Conservation (phyloP, 2,888 invertebrate species). For the Agapetus fuscipes region DNA sequence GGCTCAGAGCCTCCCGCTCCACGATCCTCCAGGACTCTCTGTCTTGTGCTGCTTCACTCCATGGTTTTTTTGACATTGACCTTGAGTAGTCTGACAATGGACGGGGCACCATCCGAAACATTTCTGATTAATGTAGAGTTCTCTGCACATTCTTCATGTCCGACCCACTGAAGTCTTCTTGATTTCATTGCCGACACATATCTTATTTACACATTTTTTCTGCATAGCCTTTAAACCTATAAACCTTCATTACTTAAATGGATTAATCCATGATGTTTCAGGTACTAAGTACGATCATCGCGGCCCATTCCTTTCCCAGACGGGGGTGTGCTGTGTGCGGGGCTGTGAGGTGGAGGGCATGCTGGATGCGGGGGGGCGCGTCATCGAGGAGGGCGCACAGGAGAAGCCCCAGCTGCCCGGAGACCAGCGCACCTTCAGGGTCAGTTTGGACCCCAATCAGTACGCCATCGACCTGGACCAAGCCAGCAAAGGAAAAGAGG, state of each 20-base stretch:
- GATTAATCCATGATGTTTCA: too few relatives aligned
- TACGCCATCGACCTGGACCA: conserved; percentile 87
- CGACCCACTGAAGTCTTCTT: too few relatives aligned
- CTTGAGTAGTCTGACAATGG: too few relatives aligned
- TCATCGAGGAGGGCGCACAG: conserved; percentile 94
- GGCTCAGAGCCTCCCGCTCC: too few relatives aligned
- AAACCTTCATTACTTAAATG: too few relatives aligned
- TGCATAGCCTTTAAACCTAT: too few relatives aligned
- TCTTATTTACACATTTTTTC: too few relatives aligned
- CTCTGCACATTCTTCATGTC: too few relatives aligned
- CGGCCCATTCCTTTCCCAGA: conserved; percentile 84
- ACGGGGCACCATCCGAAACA: too few relatives aligned
- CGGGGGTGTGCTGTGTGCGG: conserved; percentile 82
- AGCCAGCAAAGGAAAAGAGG: conserved; percentile 71
- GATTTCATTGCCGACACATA: too few relatives aligned
- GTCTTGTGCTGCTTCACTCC: not conserved
- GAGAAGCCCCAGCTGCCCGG: conserved; percentile 80
- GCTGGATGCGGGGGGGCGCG: conserved; percentile 88
- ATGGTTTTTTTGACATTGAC: too few relatives aligned
- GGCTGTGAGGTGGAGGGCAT: conserved; percentile 99
- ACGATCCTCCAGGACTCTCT: not conserved
- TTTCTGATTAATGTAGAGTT: too few relatives aligned
- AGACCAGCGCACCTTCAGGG: conserved; percentile 83
- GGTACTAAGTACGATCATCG: conserved; percentile 74
- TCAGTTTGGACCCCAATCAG: conserved; percentile 95